These are phyloP conservation scores for Stegastes partitus DNA, from an alignment of 2,113 vertebrate species.

Conservation along the genomic window DNA sequence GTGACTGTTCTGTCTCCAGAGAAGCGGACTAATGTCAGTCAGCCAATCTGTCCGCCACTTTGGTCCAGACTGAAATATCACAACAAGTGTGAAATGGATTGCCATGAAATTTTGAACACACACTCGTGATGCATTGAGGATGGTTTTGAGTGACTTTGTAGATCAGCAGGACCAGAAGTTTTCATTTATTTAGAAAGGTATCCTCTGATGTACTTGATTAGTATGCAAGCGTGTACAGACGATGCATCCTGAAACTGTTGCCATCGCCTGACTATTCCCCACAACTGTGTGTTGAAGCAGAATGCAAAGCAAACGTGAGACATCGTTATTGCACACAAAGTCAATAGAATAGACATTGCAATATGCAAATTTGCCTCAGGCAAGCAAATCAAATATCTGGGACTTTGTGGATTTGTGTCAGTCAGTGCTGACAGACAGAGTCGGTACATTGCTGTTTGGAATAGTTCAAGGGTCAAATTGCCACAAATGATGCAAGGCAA, in stretches of 20 bases:
- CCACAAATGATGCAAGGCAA: too few relatives aligned
- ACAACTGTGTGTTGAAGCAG: too few relatives aligned
- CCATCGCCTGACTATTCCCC: not conserved
- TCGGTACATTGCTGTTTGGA: too few relatives aligned
- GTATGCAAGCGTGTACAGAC: not conserved
- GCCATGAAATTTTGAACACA: not conserved
- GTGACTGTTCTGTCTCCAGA: not conserved
- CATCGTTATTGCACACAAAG: too few relatives aligned
- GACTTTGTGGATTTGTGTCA: too few relatives aligned
- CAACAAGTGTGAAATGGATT: not conserved
- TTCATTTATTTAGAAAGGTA: not conserved
- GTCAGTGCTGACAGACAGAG: too few relatives aligned
- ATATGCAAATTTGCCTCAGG: too few relatives aligned
- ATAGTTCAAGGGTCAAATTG: too few relatives aligned
- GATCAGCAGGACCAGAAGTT: not conserved
- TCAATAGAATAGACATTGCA: too few relatives aligned
- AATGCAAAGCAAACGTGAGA: not conserved
- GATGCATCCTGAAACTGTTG: not conserved
- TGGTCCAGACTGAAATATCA: not conserved
- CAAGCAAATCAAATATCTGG: too few relatives aligned
- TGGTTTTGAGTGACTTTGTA: not conserved
- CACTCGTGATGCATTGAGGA: not conserved
- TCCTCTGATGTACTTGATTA: not conserved
- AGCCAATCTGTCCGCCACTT: not conserved
- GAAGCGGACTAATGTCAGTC: not conserved